A percentile compares a stretch with the other conserved stretches of the same genome.
Evolutionary conservation across 2,797 vertebrate species (phyloP).

Genomic region (Moxostoma hubbsi): DNA sequence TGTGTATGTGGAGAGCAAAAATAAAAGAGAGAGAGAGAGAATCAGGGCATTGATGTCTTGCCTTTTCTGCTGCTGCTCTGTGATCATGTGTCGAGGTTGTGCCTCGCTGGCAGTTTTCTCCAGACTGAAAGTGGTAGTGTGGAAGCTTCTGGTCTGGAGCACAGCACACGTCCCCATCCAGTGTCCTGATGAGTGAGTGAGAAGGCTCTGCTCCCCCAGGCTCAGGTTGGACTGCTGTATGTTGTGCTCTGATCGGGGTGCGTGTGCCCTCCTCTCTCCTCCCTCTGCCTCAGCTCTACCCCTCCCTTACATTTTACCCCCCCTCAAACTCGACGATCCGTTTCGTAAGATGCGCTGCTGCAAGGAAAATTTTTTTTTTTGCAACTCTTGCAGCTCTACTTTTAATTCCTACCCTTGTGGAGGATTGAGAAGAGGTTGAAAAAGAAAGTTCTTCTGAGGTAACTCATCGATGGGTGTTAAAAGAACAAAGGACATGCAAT

Average conservation of each 20-base stretch:
- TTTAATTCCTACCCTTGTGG: slow-evolving; percentile 61
- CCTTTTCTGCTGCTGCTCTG: slow-evolving; percentile 50
- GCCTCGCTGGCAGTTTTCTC: slow-evolving; percentile 49
- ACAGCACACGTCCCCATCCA: slow-evolving; percentile 50
- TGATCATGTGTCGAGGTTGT: slow-evolving; percentile 30
- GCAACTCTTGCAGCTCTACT: slow-evolving; percentile 70
- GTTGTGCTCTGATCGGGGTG: slow-evolving; percentile 67
- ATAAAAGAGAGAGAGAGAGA: slow-evolving; percentile 28
- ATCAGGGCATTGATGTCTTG: slow-evolving; percentile 47
- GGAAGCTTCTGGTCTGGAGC: slow-evolving; percentile 55
- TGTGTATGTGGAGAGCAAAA: slow-evolving; percentile 14
- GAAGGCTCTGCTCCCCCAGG: slow-evolving; percentile 59
- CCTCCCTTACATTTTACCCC: slow-evolving; percentile 43
- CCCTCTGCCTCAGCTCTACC: slow-evolving; percentile 52
- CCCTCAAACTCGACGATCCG: slow-evolving; percentile 63
- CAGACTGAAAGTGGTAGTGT: slow-evolving; percentile 56
- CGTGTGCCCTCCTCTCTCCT: slow-evolving; percentile 61
- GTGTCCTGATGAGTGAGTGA: slow-evolving; percentile 32
- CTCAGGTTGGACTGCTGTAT: slow-evolving; percentile 54
- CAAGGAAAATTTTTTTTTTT: slow-evolving; percentile 66
- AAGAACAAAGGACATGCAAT: slow-evolving; percentile 18
- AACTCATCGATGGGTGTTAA: slow-evolving; percentile 33
- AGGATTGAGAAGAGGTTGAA: slow-evolving; percentile 55
- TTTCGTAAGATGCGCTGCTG: slow-evolving; percentile 69
- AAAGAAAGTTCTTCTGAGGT: slow-evolving; percentile 34